Percentiles rank a stretch among this genome's conserved stretches.
Conservation (phyloP, 2,888 invertebrate genomes). For the Melolontha melolontha region DNA sequence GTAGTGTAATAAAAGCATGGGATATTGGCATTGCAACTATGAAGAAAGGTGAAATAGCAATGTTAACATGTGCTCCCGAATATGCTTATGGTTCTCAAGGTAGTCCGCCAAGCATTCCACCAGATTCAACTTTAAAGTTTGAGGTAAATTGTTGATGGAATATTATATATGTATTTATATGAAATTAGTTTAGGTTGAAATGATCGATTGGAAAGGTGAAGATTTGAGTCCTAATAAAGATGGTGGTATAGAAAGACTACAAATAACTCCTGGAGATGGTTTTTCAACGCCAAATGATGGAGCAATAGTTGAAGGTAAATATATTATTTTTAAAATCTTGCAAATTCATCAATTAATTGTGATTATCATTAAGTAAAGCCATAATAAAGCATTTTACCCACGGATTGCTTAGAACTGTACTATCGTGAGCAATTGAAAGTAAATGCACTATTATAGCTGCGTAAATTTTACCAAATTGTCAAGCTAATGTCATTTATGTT, state of each 20-base stretch:
- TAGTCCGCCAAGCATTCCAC: constrained; percentile 89
- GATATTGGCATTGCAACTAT: constrained; percentile 94
- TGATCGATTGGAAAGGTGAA: constrained; percentile 88
- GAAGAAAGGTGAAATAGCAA: constrained; percentile 89
- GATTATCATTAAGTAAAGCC: too few species aligned
- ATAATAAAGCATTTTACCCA: too few species aligned
- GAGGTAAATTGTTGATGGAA: constrained; percentile 72
- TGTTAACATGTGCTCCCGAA: constrained; percentile 85
- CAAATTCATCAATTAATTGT: too few species aligned
- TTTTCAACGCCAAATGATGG: constrained; percentile 84
- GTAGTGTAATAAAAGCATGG: constrained; percentile 92
- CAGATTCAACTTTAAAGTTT: constrained; percentile 88
- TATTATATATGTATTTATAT: background rate
- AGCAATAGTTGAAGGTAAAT: constrained; percentile 82
- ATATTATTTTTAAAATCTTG: too few species aligned
- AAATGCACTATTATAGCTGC: too few species aligned
- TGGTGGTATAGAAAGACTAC: constrained; percentile 82
- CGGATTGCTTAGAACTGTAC: too few species aligned
- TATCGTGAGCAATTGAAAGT: too few species aligned
- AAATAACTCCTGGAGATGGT: constrained; percentile 78
- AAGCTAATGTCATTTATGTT: too few species aligned
- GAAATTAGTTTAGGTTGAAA: constrained; percentile 86
- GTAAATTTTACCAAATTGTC: too few species aligned
- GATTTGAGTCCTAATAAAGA: constrained; percentile 89
- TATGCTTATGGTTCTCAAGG: constrained; percentile 92